A percentile compares a stretch with the other conserved stretches of the same genome.
phyloP scores from a whole-genome alignment of 2,888 invertebrate species.

The Chrysolina haemoptera region DNA sequence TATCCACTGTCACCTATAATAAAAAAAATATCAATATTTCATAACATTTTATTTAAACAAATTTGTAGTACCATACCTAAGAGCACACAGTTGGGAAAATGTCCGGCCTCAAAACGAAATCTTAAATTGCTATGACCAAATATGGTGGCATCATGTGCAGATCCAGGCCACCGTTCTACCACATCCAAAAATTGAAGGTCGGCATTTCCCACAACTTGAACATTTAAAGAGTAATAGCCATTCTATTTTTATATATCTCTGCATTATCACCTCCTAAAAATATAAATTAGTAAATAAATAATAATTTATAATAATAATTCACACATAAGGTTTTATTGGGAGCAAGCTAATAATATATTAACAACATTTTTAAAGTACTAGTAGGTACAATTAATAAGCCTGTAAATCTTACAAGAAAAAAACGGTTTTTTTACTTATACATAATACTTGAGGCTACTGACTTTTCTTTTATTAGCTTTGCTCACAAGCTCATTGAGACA shows the following conservation, averaged over 20 bases:
- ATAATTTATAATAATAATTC: not conserved
- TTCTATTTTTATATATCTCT: constrained; percentile 23
- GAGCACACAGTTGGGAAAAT: not conserved
- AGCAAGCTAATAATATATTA: not conserved
- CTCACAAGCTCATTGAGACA: too few relatives aligned
- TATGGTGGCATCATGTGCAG: constrained; percentile 18
- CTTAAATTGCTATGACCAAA: constrained; percentile 17
- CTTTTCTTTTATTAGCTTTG: not conserved
- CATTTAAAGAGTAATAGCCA: constrained; percentile 26
- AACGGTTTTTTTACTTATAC: not conserved
- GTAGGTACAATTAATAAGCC: not conserved
- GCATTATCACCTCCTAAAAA: constrained; percentile 9
- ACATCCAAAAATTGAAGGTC: constrained; percentile 31
- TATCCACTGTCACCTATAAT: constrained; percentile 20
- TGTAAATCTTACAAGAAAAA: not conserved
- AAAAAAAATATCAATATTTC: not conserved
- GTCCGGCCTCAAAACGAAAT: not conserved
- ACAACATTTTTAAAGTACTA: not conserved
- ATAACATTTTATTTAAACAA: not conserved
- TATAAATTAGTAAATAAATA: not conserved
- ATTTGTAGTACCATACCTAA: constrained; percentile 1
- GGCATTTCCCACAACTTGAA: constrained; percentile 29
- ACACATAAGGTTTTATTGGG: not conserved
- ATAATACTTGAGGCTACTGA: too few relatives aligned
- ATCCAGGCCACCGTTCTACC: constrained; percentile 24